phyloP scores from a whole-genome alignment of 2,113 vertebrate species.

The Puma concolor region DNA sequence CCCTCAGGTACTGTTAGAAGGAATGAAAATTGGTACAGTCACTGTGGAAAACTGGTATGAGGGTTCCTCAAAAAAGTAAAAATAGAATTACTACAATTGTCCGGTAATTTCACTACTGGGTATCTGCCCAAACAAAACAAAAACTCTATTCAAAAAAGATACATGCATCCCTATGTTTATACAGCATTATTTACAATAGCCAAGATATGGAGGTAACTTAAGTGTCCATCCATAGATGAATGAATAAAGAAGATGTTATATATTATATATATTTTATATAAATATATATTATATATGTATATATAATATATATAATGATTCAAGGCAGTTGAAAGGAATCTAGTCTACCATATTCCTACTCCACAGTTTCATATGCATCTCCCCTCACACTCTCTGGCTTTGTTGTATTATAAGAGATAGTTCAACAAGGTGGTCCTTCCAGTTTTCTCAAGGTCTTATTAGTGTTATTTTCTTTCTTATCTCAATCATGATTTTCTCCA shows the following conservation, averaged over 20 bases:
- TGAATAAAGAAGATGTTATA: background rate
- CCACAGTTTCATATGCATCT: background rate
- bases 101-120: background rate
- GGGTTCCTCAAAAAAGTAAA: background rate
- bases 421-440: background rate
- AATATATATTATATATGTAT: background rate
- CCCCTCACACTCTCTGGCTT: background rate
- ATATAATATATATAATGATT: background rate
- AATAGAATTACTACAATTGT: background rate
- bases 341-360: background rate
- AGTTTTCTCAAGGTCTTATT: background rate
- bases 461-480: background rate
- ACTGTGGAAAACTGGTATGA: background rate
- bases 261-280: too few species aligned
- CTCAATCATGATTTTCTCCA: background rate
- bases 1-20: background rate
- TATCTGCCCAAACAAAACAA: background rate
- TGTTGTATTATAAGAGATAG: background rate
- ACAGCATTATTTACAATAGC: background rate
- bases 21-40: background rate
- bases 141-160: background rate
- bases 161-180: background rate
- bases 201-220: background rate
- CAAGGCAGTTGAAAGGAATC: background rate
- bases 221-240: background rate